Conservation (phyloP, 64 coral and sea anemone genomes). For the Pocillopora verrucosa region DNA sequence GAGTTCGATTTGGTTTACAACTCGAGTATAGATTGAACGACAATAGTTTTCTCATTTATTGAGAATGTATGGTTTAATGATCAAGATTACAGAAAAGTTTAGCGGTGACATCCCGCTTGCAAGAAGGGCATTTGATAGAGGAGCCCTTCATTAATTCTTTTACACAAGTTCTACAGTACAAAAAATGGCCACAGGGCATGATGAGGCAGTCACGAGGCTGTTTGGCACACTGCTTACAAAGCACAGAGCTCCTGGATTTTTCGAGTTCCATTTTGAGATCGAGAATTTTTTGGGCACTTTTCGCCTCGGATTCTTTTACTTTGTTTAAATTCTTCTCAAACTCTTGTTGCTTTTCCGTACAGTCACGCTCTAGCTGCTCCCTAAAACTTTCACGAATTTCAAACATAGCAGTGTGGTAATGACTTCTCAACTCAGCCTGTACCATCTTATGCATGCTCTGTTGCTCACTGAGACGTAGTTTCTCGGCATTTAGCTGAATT, state of each 20-base stretch:
- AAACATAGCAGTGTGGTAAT: not conserved
- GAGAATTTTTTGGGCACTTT: not conserved
- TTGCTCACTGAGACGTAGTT: not conserved
- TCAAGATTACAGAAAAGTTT: constrained; percentile 66
- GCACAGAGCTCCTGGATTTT: not conserved
- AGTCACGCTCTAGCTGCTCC: not conserved
- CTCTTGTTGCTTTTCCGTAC: not conserved
- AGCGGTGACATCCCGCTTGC: constrained; percentile 39
- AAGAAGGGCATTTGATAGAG: constrained; percentile 43
- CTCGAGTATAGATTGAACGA: too few relatives aligned
- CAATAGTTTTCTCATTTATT: too few relatives aligned
- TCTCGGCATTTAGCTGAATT: constrained; percentile 1
- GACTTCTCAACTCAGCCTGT: not conserved
- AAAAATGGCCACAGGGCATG: constrained; percentile 65
- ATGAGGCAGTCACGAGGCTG: constrained; percentile 61
- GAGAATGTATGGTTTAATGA: not conserved
- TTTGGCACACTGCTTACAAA: constrained; percentile 76
- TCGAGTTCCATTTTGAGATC: constrained; percentile 42
- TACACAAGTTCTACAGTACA: constrained; percentile 70
- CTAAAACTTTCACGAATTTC: not conserved
- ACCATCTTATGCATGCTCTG: not conserved
- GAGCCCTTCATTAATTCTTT: constrained; percentile 22
- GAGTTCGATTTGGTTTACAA: too few relatives aligned
- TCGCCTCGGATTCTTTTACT: not conserved
- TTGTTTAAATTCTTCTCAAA: constrained; percentile 9